Evolutionary conservation across 2,113 vertebrate genomes (phyloP).

Genomic region (Aythya baeri): DNA sequence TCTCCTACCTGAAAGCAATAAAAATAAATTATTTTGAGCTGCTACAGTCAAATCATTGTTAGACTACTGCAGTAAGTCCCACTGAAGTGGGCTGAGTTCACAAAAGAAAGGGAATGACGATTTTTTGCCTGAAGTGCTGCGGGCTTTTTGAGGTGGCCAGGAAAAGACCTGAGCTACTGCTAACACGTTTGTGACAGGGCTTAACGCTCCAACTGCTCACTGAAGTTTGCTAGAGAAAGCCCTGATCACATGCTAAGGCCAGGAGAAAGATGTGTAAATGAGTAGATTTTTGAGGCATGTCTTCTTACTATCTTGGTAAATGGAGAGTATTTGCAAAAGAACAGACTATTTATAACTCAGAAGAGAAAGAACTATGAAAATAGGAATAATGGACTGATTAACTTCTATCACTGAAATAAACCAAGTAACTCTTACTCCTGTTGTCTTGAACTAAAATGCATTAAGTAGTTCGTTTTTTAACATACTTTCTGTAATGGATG

Average conservation of each 20-base stretch:
- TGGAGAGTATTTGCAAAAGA: not conserved
- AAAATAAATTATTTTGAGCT: not conserved
- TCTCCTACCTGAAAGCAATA: not conserved
- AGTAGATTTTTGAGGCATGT: not conserved
- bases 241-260: not conserved
- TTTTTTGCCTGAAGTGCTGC: not conserved
- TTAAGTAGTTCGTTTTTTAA: not conserved
- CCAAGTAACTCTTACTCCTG: not conserved
- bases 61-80: not conserved
- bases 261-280: not conserved
- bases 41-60: not conserved
- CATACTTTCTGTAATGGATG: not conserved
- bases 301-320: not conserved
- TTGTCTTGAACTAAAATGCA: not conserved
- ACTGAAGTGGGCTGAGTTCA: not conserved
- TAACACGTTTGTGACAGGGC: fast-evolving
- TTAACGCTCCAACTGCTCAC: not conserved
- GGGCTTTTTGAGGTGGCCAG: not conserved
- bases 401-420: not conserved
- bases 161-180: not conserved
- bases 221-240: not conserved
- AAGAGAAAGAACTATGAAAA: not conserved
- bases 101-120: not conserved
- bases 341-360: not conserved
- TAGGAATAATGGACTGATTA: not conserved